Conservation (phyloP, 1,140 invertebrate genomes). For the Diorhabda elongata region DNA sequence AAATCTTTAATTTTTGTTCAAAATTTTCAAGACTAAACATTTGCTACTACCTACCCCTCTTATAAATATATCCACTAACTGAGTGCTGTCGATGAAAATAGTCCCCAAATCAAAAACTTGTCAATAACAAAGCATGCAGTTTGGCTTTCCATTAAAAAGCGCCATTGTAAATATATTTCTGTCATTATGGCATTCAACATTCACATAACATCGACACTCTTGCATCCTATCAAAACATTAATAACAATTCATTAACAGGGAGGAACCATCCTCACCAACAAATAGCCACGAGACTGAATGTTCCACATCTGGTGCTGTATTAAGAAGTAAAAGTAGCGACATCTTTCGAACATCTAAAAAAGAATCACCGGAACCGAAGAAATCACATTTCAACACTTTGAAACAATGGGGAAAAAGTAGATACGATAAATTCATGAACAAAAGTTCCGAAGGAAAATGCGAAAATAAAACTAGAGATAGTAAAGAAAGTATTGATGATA, state of each 20-base stretch:
- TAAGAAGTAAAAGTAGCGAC: slow-evolving; percentile 63
- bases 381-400: slow-evolving; percentile 73
- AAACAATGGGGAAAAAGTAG: slow-evolving; percentile 78
- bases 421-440: slow-evolving; percentile 68
- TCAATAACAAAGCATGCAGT: slow-evolving; percentile 19
- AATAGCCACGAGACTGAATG: slow-evolving; percentile 27
- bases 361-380: slow-evolving; percentile 57
- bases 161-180: slow-evolving; percentile 17
- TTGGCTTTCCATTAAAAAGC: slow-evolving; percentile 14
- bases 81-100: slow-evolving; percentile 17
- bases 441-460: slow-evolving; percentile 40
- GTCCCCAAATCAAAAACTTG: slow-evolving; percentile 8
- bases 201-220: slow-evolving; percentile 21
- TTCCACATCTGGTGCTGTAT: slow-evolving; percentile 26
- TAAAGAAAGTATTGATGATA: slow-evolving; percentile 52
- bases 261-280: slow-evolving; percentile 32
- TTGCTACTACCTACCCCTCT: background rate
- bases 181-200: slow-evolving; percentile 17
- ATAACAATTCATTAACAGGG: slow-evolving; percentile 36
- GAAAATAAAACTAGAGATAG: slow-evolving; percentile 19
- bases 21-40: background rate
- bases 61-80: slow-evolving; percentile 6
- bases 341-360: slow-evolving; percentile 55
- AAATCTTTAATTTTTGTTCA: background rate
- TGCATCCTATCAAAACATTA: slow-evolving; percentile 16